These are phyloP conservation scores for Amphipyra berbera DNA, from an alignment of 2,888 invertebrate species.

Conservation along the genomic window DNA sequence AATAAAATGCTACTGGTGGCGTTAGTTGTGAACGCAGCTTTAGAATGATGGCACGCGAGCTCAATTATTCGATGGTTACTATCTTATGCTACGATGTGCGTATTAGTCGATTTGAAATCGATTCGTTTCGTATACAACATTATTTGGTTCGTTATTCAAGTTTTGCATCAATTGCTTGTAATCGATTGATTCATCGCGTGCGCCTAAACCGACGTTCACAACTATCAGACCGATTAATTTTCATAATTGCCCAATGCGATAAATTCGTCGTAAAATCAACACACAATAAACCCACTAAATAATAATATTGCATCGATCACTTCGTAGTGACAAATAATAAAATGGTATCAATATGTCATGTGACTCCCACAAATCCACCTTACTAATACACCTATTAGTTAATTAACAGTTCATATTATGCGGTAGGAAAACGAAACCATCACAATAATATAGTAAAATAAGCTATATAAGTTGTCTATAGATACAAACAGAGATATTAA, in stretches of 20 bases:
- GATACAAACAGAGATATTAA: constrained; percentile 86
- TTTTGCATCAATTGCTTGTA: constrained; percentile 15
- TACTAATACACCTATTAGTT: constrained; percentile 82
- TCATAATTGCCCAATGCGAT: constrained; percentile 83
- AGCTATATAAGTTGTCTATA: constrained; percentile 86
- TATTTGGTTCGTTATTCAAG: constrained; percentile 48
- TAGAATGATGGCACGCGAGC: constrained; percentile 13
- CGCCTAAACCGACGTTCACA: constrained; percentile 54
- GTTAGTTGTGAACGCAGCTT: constrained; percentile 61
- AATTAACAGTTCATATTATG: constrained; percentile 86
- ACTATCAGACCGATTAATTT: constrained; percentile 74
- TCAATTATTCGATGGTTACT: constrained; percentile 21
- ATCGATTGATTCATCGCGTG: constrained; percentile 10
- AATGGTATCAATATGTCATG: constrained; percentile 77
- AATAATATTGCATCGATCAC: constrained; percentile 80
- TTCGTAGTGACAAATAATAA: constrained; percentile 78
- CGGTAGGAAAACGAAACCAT: constrained; percentile 89
- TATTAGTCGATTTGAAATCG: constrained; percentile 45
- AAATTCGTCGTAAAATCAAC: constrained; percentile 77
- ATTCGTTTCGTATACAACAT: constrained; percentile 51
- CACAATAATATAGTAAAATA: constrained; percentile 88
- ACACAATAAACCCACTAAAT: constrained; percentile 78
- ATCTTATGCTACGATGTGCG: constrained; percentile 32
- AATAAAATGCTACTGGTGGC: constrained; percentile 71
- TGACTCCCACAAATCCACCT: constrained; percentile 83